Evolutionary conservation across 2,797 vertebrate species (phyloP), one percentile per base, ranked within the genome.

Genomic region (Siniperca undulata): DNA sequence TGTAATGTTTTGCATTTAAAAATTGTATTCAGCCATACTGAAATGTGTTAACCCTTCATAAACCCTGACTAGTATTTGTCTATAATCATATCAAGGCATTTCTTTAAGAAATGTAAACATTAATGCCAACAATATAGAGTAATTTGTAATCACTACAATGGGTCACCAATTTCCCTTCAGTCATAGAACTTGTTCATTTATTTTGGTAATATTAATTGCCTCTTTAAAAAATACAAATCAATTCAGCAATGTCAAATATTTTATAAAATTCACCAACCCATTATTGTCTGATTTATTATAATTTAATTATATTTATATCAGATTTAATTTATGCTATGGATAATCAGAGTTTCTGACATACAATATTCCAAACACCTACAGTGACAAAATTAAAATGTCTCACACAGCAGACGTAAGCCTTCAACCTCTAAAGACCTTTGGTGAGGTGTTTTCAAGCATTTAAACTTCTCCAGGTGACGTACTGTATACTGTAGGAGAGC

Each of bases 351-450:
- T 22, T 24, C 19, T 73, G 36, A 19, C 10, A 70, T 62, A 17
- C 58, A 50, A 50, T 30, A 53, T 44, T 0, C 1, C 3, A 24
- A 38, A 38, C 27, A 22, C 16, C 8, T 2, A 17, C 2, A 55
- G 50, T 69, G 48, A 64, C 9, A 10, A 30, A 66, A 61, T 30
- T 14, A 30, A 44, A n/a, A 48, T 11, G 2, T 38, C 8, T 61
- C 20, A 75, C 12, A 34, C 24, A 58, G 59, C 50, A 52, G 44
- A 65, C 60, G 67, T 69, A 38, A 38, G 48, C 17, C 22, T 64
- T 44, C 7, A 20, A 27, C 2, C 34, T 50, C 20, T 59, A 34
- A 50, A 1, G 2, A 22, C 17, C 17, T 53, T 38, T 38, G 10
- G 8, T 27, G 5, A 62, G 24, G 3, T 5, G 1, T 40, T 48